phyloP scores from a whole-genome alignment of 2,888 invertebrate genomes.

The Melinopterus prodromus region DNA sequence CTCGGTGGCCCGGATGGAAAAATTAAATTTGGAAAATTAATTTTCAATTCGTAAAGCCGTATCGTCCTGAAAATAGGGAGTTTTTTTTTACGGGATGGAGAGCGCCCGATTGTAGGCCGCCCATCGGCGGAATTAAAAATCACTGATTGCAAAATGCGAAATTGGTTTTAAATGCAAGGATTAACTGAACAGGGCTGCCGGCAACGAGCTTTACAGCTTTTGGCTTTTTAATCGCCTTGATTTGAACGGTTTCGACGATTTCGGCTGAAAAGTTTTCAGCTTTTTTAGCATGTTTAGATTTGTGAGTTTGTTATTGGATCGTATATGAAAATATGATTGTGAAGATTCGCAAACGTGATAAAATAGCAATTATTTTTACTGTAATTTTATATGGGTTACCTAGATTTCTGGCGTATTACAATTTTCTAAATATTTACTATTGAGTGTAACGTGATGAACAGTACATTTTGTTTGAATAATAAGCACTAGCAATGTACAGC shows the following conservation, averaged over 20 bases:
- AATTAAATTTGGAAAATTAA: constrained; percentile 4
- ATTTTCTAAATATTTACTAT: no score
- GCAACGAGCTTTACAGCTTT: constrained; percentile 51
- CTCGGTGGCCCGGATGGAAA: not conserved
- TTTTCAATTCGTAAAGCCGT: not conserved
- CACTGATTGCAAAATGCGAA: constrained; percentile 48
- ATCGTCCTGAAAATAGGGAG: not conserved
- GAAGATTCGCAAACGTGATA: no score
- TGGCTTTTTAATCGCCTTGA: constrained; percentile 42
- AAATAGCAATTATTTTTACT: no score
- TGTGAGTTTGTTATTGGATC: not conserved
- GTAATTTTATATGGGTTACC: no score
- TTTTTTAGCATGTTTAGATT: not conserved
- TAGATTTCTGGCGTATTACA: no score
- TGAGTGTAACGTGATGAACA: no score
- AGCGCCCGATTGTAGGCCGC: not conserved
- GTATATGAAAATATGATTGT: not conserved
- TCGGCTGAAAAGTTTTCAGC: constrained; percentile 4
- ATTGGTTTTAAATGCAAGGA: constrained; percentile 58
- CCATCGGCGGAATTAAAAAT: constrained; percentile 50
- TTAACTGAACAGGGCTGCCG: constrained; percentile 54
- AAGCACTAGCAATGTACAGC: no score
- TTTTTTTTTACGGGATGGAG: not conserved
- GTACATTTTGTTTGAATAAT: no score
- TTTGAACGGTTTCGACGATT: constrained; percentile 23